Evolutionary conservation across 2,888 invertebrate genomes (phyloP).

Genomic region (Troilus luridus): DNA sequence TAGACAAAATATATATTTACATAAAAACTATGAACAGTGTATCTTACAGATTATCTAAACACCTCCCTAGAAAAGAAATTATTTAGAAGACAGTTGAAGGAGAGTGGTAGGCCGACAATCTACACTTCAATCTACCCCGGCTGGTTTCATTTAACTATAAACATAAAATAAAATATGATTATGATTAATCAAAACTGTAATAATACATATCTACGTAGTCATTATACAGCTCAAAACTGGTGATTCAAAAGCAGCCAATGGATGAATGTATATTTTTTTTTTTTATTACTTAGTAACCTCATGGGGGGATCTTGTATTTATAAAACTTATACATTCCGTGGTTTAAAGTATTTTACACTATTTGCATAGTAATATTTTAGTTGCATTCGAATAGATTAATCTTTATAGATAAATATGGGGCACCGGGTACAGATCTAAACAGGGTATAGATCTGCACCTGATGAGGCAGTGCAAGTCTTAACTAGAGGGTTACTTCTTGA

Average conservation of each 20-base stretch:
- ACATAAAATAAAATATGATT: not conserved
- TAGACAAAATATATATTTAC: conserved; percentile 44
- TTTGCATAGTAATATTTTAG: too few species aligned
- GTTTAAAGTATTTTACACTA: too few species aligned
- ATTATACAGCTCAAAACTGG: not conserved
- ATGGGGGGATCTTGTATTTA: too few species aligned
- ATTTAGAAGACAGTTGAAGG: conserved; percentile 15
- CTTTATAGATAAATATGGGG: too few species aligned
- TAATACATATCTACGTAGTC: not conserved
- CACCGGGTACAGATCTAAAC: too few species aligned
- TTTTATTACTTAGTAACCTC: too few species aligned
- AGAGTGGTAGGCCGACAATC: conserved; percentile 16
- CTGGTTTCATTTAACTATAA: not conserved
- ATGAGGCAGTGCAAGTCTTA: too few species aligned
- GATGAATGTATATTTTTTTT: not conserved
- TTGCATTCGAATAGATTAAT: too few species aligned
- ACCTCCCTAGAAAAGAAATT: not conserved
- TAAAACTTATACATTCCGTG: too few species aligned
- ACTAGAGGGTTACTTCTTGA: too few species aligned
- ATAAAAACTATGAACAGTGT: conserved; percentile 43
- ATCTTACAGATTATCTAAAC: conserved; percentile 37
- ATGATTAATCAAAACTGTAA: not conserved
- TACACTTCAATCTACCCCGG: not conserved
- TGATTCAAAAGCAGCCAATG: not conserved
- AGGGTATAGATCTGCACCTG: too few species aligned